Evolutionary conservation across 2,113 vertebrate genomes (phyloP).

Genomic region (Athene noctua): DNA sequence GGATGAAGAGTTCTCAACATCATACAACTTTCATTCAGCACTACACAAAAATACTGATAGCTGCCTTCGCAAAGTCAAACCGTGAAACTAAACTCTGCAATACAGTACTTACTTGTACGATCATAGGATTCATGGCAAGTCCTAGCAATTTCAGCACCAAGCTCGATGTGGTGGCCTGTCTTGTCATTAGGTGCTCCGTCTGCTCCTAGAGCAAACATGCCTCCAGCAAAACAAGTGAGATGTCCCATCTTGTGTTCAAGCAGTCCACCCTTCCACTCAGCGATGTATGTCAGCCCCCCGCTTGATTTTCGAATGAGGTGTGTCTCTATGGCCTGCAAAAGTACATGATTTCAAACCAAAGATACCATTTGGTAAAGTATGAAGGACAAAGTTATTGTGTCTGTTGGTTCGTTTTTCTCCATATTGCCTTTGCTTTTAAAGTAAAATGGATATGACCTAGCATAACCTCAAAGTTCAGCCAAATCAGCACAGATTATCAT

Average conservation of each 20-base stretch:
- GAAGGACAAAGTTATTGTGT: background rate
- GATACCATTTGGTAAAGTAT: background rate
- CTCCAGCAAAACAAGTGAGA: slow-evolving; percentile 95
- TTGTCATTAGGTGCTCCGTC: slow-evolving; percentile 86
- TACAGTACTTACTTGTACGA: slow-evolving; percentile 81
- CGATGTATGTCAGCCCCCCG: slow-evolving; percentile 91
- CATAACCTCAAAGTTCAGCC: background rate
- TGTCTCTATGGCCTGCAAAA: slow-evolving; percentile 88
- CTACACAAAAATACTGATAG: background rate
- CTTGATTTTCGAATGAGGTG: slow-evolving; percentile 93
- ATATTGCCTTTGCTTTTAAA: background rate
- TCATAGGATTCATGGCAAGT: slow-evolving; percentile 96
- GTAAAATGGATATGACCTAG: background rate
- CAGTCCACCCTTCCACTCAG: slow-evolving; percentile 96
- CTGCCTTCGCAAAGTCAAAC: background rate
- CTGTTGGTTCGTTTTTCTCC: background rate
- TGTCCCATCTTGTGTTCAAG: slow-evolving; percentile 99
- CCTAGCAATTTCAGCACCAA: slow-evolving; percentile 93
- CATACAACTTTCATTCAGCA: background rate
- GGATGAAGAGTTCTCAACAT: background rate
- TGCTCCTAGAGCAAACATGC: slow-evolving; percentile 96
- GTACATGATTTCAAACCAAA: background rate
- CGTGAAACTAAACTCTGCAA: background rate
- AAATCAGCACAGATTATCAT: background rate
- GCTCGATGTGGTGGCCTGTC: slow-evolving; percentile 91